Evolutionary conservation across 1,140 invertebrate genomes (phyloP), one percentile per base, ranked within the genome.

Genomic region (Kradibia gibbosae): DNA sequence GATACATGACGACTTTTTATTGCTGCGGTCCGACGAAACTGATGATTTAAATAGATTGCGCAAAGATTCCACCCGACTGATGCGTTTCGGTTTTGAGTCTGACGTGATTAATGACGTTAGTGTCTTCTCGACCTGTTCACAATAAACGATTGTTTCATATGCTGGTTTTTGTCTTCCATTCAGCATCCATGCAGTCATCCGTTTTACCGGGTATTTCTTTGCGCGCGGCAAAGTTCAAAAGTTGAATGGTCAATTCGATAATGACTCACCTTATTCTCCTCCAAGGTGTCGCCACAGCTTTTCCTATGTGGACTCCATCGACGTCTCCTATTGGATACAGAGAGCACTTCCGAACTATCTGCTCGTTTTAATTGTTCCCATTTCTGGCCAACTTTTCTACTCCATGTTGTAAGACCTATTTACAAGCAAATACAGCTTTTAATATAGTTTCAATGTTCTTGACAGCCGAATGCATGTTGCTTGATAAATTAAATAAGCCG

Each of bases 371-470:
- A 85, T 81, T 94, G 92, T 55, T 94, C 93, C 93, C 93, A 94
- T 86, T 93, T 93, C 78, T 89, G 89, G n/a, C 93, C 93, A 50
- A 94, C 92, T 87, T 92, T 93, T 86, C 91, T 93, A 50, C 94
- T 93, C 94, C 93, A 94, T n/a, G 93, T 94, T 10, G 93, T 92
- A 71, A 94, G 89, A 85, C 92, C 93, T 94, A 4, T 48, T 75
- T 31, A 20, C 10, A 5, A n/a, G 3, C 28, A 62, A 31, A 62
- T 62, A 1, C 57, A 62, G 57, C 0, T 34, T 62, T 62, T 13
- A 31, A 31, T n/a, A 15, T 10, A 48, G 45, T 7, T 10, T n/a
- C n/a, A n/a, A n/a, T n/a, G n/a, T n/a, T n/a, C n/a, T n/a, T n/a
- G n/a, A n/a, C n/a, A n/a, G n/a, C n/a, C n/a, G n/a, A n/a, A n/a